These are phyloP conservation scores for Edolisoma coerulescens DNA, from an alignment of 2,113 vertebrate genomes.

Conservation along the genomic window DNA sequence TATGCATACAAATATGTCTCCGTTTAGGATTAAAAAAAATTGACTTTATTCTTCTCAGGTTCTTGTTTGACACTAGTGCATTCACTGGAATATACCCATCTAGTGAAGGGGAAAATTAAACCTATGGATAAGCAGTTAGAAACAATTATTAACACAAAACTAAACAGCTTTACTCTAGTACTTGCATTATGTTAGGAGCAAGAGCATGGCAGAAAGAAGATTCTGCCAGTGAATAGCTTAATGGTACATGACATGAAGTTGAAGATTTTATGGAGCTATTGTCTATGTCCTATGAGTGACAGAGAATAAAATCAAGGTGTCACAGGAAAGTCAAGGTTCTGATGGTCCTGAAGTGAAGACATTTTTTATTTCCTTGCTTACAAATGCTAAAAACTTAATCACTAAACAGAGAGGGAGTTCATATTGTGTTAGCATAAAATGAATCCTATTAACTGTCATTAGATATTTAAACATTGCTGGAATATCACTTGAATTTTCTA, in stretches of 20 bases:
- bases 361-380: background rate
- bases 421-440: background rate
- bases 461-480: rapidly evolving
- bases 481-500: background rate
- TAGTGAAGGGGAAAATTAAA: background rate
- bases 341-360: background rate
- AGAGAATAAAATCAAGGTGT: background rate
- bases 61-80: background rate
- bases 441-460: background rate
- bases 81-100: background rate
- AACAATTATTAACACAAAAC: background rate
- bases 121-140: background rate
- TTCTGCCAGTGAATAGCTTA: background rate
- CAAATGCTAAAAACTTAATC: background rate
- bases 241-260: background rate
- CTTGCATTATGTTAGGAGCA: background rate
- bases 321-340: background rate
- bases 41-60: background rate
- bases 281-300: background rate
- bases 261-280: background rate
- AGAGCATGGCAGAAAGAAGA: background rate
- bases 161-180: background rate
- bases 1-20: background rate
- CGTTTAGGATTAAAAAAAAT: background rate
- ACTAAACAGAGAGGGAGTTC: background rate